These are phyloP conservation scores for Phortica variegata DNA, from an alignment of 1,140 invertebrate genomes.

Conservation along the genomic window DNA sequence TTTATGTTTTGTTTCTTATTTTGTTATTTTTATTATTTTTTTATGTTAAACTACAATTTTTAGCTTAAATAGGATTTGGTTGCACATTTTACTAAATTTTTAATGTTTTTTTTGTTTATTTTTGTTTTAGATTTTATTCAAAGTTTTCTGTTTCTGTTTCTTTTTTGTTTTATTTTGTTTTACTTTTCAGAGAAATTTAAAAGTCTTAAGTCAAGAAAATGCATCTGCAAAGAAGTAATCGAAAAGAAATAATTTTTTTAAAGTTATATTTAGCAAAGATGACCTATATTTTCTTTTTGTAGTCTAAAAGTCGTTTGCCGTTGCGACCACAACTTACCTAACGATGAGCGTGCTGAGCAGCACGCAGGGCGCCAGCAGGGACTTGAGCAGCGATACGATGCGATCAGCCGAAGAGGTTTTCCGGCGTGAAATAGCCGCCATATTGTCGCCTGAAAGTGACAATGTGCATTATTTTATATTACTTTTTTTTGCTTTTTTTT, in stretches of 20 bases:
- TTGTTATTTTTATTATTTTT: slow-evolving; percentile 4
- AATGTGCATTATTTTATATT: no score
- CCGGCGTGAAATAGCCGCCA: slow-evolving; percentile 56
- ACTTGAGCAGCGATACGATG: slow-evolving; percentile 51
- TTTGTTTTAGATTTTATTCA: no score
- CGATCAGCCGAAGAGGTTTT: slow-evolving; percentile 57
- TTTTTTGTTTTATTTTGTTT: no score
- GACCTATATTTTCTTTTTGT: not conserved
- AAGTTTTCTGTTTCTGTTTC: no score
- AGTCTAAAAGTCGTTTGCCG: not conserved
- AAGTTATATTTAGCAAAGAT: slow-evolving; percentile 7
- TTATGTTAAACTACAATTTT: slow-evolving; percentile 1
- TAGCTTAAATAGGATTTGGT: not conserved
- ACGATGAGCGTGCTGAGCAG: slow-evolving; percentile 51
- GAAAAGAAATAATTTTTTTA: slow-evolving; percentile 7
- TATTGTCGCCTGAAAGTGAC: slow-evolving; percentile 54
- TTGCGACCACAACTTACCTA: slow-evolving; percentile 34
- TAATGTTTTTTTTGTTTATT: no score
- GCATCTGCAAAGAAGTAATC: slow-evolving; percentile 30
- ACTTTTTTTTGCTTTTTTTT: not conserved
- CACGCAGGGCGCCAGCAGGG: slow-evolving; percentile 51
- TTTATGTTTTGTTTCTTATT: not conserved
- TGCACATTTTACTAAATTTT: not conserved
- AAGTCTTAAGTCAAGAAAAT: slow-evolving; percentile 51
- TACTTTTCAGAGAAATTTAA: not conserved